Evolutionary conservation across 2,113 vertebrate genomes (phyloP), one percentile per base, ranked within the genome.

Genomic region (Corythoichthys haematopterus): DNA sequence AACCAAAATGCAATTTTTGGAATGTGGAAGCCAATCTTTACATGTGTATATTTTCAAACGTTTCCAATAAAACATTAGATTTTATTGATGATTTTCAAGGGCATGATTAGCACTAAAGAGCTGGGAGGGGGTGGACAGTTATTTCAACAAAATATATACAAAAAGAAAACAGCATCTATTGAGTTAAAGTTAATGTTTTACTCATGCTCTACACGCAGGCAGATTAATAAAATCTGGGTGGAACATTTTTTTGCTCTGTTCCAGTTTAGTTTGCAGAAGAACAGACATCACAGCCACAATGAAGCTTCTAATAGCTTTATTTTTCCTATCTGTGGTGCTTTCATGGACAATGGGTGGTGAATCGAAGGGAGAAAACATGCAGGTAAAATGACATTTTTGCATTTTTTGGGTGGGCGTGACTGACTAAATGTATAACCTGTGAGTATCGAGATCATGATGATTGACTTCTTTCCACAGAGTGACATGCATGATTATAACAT

Each of bases 211-310:
- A 88, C 76, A 88, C 89, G 81, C 69, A 93, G 93, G 92, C 94
- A 94, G 90, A 85, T 88, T 89, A 77, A 93, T 92, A 91, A 94
- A 93, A 94, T 93, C 87, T 92, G 92, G 90, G 94, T 92, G 93
- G 90, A 94, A 88, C 72, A 88, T 90, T 90, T 90, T 91, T 91
- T 88, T 92, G 82, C 88, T 94, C 92, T 82, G 91, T 93, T 74
- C 57, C 33, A 80, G 33, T 62, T 74, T 73, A 65, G 70, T 62
- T 72, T 45, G 14, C 66, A 77, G 75, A 51, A 71, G 45, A 56
- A 72, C 71, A 76, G 70, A 72, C 74, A 86, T 84, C 88, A 76
- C 85, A 75, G 75, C 56, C 70, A 3, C 5, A 84, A 96, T 93
- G 92, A 92, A 91, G 89, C 84, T 79, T 74, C 78, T 89, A 62